Base-by-base conservation (phyloP, 2,888 invertebrate genomes). In the Keiferia lycopersicella region DNA sequence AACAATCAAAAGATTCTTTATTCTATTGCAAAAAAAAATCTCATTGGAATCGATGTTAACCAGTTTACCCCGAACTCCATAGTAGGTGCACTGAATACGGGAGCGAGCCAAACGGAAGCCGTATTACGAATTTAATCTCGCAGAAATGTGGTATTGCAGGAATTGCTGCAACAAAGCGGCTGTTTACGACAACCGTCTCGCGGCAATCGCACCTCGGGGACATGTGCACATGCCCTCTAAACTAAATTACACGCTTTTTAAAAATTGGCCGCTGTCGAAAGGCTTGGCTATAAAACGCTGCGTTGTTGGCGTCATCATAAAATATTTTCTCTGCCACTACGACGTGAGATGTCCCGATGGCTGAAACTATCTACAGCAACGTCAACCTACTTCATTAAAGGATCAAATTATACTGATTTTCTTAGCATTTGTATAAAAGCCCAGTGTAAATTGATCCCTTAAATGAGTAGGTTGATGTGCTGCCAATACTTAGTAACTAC, bases 91-190 rank as follows among this genome's bases (percentile, higher is more conserved):
- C 71, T 82, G 84, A 82, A 83, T 84, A 83, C 82, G 76, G 80
- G 77, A 76, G 78, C 63, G 82, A 82, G 86, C 79, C 82, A 82
- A 84, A 82, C 84, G 79, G 83, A 83, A 82, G 81, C 79, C 82
- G 82, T 85, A 86, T 86, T 88, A 86, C 87, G 86, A 88, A 87
- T 90, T 90, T 90, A 90, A 90, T 90, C 88, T 88, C 85, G 84
- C 84, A 86, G 86, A 88, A 88, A 87, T 88, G 89, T 82, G 87
- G 85, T 88, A 87, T 84, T 82, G 84, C 79, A 82, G 83, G 83
- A 85, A 87, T 87, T 88, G 89, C 86, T 78, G 80, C 84, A 82
- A 83, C 83, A 81, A 81, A 83, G 79, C 78, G 76, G 73, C 82
- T 87, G 86, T 88, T 87, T 87, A 87, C 85, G 85, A 83, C 84